These are phyloP conservation scores for Amphibalanus amphitrite DNA, from an alignment of 1,140 invertebrate genomes.

Conservation along the genomic window DNA sequence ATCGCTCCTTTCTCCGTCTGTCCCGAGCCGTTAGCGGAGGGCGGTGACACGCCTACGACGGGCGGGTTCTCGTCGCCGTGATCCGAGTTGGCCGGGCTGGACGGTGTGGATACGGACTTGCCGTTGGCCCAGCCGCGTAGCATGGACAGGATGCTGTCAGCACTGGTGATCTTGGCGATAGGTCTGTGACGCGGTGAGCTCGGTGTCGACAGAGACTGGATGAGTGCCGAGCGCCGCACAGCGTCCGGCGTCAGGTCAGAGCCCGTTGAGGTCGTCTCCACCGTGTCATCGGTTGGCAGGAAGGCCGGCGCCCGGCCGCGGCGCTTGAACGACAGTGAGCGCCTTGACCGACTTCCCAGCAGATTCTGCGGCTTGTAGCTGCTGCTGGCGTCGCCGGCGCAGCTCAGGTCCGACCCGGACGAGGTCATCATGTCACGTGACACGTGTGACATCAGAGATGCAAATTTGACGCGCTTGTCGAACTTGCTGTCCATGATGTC, in stretches of 20 bases:
- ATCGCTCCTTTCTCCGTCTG: not conserved
- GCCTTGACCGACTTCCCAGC: not conserved
- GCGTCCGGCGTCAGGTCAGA: conserved; percentile 2
- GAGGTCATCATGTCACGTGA: not conserved
- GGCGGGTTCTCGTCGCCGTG: not conserved
- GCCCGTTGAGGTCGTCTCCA: not conserved
- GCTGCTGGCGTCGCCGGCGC: not conserved
- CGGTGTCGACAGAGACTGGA: not conserved
- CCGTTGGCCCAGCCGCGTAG: not conserved
- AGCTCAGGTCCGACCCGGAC: not conserved
- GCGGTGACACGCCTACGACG: not conserved
- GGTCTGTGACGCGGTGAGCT: not conserved
- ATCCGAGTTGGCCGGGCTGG: not conserved
- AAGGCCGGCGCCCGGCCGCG: not conserved
- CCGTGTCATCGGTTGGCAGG: not conserved
- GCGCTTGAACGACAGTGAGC: not conserved
- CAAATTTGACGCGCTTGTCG: conserved; percentile 3
- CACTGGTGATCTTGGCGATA: not conserved
- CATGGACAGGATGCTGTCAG: not conserved
- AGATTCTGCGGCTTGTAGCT: not conserved
- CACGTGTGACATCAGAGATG: not conserved
- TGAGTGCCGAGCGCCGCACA: not conserved
- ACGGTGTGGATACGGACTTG: not conserved
- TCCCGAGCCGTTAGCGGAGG: not conserved
- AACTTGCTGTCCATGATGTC: not conserved